Evolutionary conservation across 2,797 vertebrate species (phyloP).

Genomic region (Austrolebias charrua): DNA sequence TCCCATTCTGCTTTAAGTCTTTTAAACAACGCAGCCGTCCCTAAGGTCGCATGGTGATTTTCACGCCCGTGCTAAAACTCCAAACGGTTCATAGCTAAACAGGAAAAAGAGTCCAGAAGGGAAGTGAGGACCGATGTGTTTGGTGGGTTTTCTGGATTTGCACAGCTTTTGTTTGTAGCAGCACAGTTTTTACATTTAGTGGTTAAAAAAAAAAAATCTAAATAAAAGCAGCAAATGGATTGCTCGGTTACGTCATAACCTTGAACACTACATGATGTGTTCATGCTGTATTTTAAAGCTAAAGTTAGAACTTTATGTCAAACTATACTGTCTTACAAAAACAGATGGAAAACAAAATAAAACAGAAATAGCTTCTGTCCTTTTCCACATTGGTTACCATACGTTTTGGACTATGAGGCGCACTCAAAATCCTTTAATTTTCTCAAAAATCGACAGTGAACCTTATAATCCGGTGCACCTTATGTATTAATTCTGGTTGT

Average conservation of each 20-base stretch:
- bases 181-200: neutral
- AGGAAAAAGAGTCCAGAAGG: neutral
- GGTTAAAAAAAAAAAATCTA: too few species aligned
- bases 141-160: too few species aligned
- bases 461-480: too few species aligned
- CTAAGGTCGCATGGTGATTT: too few species aligned
- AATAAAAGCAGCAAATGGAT: neutral
- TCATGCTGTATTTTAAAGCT: neutral
- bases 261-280: neutral
- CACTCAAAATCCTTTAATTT: too few species aligned
- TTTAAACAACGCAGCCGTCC: too few species aligned
- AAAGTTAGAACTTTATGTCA: neutral
- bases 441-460: too few species aligned
- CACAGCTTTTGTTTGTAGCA: too few species aligned
- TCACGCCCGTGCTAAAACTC: conserved; percentile 9
- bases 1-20: neutral
- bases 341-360: neutral
- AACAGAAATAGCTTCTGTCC: neutral
- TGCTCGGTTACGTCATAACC: neutral
- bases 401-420: too few species aligned
- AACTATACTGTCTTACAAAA: neutral
- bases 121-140: neutral
- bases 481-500: too few species aligned
- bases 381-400: too few species aligned
- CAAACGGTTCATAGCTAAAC: conserved; percentile 1